Evolutionary conservation across 2,113 vertebrate genomes (phyloP), one percentile per base, ranked within the genome.

Genomic region (Cyanoliseus patagonus): DNA sequence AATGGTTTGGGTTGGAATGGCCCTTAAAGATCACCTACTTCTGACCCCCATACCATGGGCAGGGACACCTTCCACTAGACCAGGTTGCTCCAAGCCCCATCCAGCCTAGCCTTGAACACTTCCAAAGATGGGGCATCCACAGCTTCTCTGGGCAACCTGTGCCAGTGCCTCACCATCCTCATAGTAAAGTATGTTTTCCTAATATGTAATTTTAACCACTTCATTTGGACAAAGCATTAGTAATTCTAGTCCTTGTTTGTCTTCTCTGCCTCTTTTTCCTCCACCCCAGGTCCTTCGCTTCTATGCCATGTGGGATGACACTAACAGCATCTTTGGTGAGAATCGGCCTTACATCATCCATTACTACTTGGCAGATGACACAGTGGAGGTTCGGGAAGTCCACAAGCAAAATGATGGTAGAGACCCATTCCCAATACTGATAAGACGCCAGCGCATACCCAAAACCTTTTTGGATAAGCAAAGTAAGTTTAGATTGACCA

Each of bases 341-440:
- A 98, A 92, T 17, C 97, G 97, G 12, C 95, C 88, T 5, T 99
- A 98, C 9, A 84, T 98, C 68, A 98, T 99, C 89, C 98, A 99
- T 66, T 99, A 99, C 95, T 99, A 98, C 96, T 97, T 99, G 83
- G 98, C 97, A 92, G 99, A 99, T 53, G 98, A 98, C 90, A 99
- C 99, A 0, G 98, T 99, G 96, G 99, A 99, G 97, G 98, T 99
- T 94, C 97, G 98, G 27, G 99, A 99, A 91, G 97, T 98, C n/a
- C 98, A 98, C 17, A 88, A 98, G 75, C 96, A 83, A 78, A 99
- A 99, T 68, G 97, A 98, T 24, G 99, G 99, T 6, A 97, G 98
- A 46, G 98, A 99, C 57, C 98, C 98, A 1, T 99, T 99, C 91
- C 99, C 99, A 0, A 80, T 99, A 11, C 83, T 99, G 86, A 97